Evolutionary conservation across 1,140 invertebrate genomes (phyloP).

Genomic region (Pachypsylla venusta): DNA sequence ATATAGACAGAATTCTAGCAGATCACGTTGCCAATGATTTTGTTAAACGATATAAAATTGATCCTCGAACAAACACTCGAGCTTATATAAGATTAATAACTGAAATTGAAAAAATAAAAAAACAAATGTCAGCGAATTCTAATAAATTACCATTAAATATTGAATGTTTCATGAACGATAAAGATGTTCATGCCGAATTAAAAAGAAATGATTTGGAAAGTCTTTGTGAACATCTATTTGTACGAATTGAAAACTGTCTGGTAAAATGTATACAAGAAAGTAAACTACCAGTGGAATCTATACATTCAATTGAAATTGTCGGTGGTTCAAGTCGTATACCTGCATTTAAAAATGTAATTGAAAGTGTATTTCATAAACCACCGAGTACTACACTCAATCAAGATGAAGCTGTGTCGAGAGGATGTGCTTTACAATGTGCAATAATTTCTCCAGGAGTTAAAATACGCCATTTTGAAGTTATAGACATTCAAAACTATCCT

Average conservation of each 20-base stretch:
- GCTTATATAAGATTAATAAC: conserved; percentile 72
- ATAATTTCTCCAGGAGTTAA: conserved; percentile 92
- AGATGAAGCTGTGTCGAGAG: conserved; percentile 91
- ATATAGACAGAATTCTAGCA: conserved; percentile 76
- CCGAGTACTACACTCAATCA: conserved; percentile 93
- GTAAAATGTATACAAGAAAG: conserved; percentile 53
- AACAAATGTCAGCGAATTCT: conserved; percentile 98
- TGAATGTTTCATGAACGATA: conserved; percentile 97
- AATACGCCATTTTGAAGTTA: conserved; percentile 84
- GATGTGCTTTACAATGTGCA: conserved; percentile 91
- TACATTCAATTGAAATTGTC: conserved; percentile 88
- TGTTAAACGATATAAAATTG: conserved; percentile 67
- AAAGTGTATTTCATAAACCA: conserved; percentile 69
- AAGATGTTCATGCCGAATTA: conserved; percentile 60
- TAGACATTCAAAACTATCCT: conserved; percentile 83
- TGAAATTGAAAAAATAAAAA: conserved; percentile 96
- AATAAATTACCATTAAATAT: conserved; percentile 87
- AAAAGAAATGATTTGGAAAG: conserved; percentile 60
- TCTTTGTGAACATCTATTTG: conserved; percentile 54
- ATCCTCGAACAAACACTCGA: conserved; percentile 63
- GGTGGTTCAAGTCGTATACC: conserved; percentile 92
- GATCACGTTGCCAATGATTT: conserved; percentile 85
- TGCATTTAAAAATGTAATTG: conserved; percentile 74
- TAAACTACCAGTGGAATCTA: conserved; percentile 67
- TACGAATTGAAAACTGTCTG: conserved; percentile 53